phyloP scores from a whole-genome alignment of 2,888 invertebrate species.

The Euclidia mi region DNA sequence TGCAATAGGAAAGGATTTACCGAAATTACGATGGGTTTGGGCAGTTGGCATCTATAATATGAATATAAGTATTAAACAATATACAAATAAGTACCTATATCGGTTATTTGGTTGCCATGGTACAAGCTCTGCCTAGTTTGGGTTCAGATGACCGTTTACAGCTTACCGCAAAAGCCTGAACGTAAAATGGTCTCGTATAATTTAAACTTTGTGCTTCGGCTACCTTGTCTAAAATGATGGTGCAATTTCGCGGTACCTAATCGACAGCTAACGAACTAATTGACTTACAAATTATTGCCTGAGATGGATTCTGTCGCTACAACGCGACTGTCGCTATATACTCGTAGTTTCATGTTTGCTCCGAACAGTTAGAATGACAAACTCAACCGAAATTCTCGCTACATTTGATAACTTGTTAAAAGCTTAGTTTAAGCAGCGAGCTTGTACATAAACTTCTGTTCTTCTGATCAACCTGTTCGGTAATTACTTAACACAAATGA shows the following conservation, averaged over 20 bases:
- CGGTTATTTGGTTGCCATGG: too few species aligned
- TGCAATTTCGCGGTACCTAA: conserved; percentile 21
- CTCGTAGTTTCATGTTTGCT: not conserved
- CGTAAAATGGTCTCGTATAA: too few species aligned
- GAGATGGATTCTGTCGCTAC: not conserved
- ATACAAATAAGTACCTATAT: too few species aligned
- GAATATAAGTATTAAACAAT: too few species aligned
- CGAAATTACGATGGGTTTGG: too few species aligned
- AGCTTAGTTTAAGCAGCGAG: not conserved
- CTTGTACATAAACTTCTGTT: conserved; percentile 27
- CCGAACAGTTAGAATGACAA: not conserved
- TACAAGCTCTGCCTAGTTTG: too few species aligned
- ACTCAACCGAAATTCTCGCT: not conserved
- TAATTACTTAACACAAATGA: conserved; percentile 52
- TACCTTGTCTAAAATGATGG: conserved; percentile 4
- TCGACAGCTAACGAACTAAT: conserved; percentile 20
- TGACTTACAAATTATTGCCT: conserved; percentile 16
- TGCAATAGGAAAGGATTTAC: too few species aligned
- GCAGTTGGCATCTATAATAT: too few species aligned
- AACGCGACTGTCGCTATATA: not conserved
- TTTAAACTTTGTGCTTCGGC: not conserved
- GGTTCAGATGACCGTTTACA: too few species aligned
- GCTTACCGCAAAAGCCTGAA: too few species aligned
- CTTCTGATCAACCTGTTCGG: conserved; percentile 28
- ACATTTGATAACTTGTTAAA: not conserved